These are phyloP conservation scores for Sebastes minor DNA, from an alignment of 2,797 vertebrate species.

Conservation along the genomic window DNA sequence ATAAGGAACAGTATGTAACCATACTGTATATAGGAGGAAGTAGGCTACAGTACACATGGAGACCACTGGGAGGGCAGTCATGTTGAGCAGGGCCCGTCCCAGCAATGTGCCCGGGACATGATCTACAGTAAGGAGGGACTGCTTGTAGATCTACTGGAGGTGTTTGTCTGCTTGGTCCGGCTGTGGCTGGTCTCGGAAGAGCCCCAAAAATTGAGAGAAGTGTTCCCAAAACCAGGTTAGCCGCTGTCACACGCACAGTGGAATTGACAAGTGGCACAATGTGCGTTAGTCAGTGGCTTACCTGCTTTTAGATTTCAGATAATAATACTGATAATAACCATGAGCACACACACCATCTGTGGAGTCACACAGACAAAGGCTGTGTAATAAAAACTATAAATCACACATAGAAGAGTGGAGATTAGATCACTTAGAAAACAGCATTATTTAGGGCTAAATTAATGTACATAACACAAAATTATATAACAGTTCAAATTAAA, in stretches of 20 bases:
- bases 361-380: conserved; percentile 25
- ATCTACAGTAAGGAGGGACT: background rate
- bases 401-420: background rate
- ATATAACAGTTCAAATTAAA: background rate
- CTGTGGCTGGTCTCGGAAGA: conserved; percentile 31
- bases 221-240: conserved; percentile 95
- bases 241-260: conserved; percentile 99
- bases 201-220: conserved; percentile 46
- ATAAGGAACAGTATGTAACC: conserved; percentile 44
- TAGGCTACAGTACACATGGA: conserved; percentile 58
- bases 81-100: conserved; percentile 49
- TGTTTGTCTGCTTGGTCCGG: conserved; percentile 30
- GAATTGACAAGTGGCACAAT: conserved; percentile 92
- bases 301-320: conserved; percentile 90
- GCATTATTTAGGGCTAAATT: background rate
- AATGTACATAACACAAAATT: background rate
- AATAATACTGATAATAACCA: background rate
- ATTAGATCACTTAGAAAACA: background rate
- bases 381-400: conserved; percentile 20
- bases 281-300: conserved; percentile 99
- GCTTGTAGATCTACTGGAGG: conserved; percentile 5
- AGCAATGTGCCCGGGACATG: conserved; percentile 31
- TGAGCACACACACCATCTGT: conserved; percentile 38
- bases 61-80: conserved; percentile 40
- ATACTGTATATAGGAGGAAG: conserved; percentile 41